Conservation (phyloP, 2,113 vertebrate genomes). For the Charina bottae region DNA sequence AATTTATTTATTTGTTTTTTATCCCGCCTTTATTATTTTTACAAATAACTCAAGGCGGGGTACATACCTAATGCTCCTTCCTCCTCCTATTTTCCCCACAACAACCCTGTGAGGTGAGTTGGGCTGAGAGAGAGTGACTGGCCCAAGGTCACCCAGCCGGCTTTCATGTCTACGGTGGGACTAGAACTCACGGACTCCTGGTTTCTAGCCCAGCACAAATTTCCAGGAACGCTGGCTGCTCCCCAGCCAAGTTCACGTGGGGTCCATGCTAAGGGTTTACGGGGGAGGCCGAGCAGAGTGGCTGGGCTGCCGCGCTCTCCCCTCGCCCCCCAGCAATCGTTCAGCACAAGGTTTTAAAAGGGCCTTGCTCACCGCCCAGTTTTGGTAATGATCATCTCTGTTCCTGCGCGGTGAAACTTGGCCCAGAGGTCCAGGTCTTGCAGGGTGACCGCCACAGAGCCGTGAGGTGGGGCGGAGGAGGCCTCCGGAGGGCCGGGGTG, state of each 20-base stretch:
- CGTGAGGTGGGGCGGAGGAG: conserved; percentile 75
- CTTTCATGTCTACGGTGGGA: too few species aligned
- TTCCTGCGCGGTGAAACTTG: conserved; percentile 85
- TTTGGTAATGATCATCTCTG: conserved; percentile 95
- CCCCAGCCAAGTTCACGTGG: neutral
- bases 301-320: neutral
- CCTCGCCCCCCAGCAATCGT: neutral
- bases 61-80: too few species aligned
- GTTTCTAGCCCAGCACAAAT: too few species aligned
- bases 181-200: too few species aligned
- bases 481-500: conserved; percentile 71
- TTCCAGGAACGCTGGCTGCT: neutral
- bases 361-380: conserved; percentile 80
- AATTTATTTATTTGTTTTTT: too few species aligned
- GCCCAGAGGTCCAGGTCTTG: conserved; percentile 88
- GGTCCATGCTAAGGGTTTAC: neutral
- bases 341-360: too few species aligned
- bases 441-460: conserved; percentile 80
- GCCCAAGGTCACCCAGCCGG: too few species aligned
- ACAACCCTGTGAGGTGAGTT: too few species aligned
- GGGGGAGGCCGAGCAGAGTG: neutral
- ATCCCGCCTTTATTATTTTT: too few species aligned
- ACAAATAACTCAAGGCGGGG: too few species aligned
- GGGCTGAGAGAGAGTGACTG: too few species aligned
- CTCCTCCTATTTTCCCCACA: too few species aligned